Evolutionary conservation across 2,113 vertebrate species (phyloP), one percentile per base, ranked within the genome.

Genomic region (Steatornis caripensis): DNA sequence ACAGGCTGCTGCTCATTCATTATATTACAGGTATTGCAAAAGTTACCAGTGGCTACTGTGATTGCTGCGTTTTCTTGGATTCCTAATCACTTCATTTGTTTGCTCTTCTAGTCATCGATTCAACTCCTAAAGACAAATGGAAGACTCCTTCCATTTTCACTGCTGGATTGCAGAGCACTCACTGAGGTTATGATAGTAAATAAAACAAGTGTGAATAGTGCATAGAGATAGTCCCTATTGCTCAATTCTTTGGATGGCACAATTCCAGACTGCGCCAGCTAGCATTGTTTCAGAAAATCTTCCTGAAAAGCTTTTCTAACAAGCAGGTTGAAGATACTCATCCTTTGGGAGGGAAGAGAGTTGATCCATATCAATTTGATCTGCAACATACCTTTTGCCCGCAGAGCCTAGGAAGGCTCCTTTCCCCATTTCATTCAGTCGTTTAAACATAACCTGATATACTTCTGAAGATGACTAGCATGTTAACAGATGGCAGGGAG

Each of bases 331-430:
- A 84, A 84, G 51, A 21, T 11, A 24, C 8, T 37, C 30, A 12
- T 32, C 22, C 4, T 51, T 69, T 45, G 18, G 27, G 34, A 45
- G 34, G 9, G 24, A 75, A 61, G 9, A 81, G 13, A 8, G 12
- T 5, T 74, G 43, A 87, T 16, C 37, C 24, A 3, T 10, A 1
- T 5, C 12, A 39, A 49, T 15, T 6, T 5, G 17, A n/a, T 36
- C 20, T 60, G 18, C 6, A 5, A 15, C 11, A 11, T 3, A 22
- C 2, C 9, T 69, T 27, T 18, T 20, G 17, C 6, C n/a, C 1
- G 1, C 5, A 62, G n/a, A 70, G 19, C 11, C 46, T 2, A 3
- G 15, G 45, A 17, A 55, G 3, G 10, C 14, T 81, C 23, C 54
- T 81, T 48, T 32, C 9, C n/a, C 18, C 16, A 2, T 55, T 90